Conservation (phyloP, 2,113 vertebrate genomes). For the Xiphias gladius region DNA sequence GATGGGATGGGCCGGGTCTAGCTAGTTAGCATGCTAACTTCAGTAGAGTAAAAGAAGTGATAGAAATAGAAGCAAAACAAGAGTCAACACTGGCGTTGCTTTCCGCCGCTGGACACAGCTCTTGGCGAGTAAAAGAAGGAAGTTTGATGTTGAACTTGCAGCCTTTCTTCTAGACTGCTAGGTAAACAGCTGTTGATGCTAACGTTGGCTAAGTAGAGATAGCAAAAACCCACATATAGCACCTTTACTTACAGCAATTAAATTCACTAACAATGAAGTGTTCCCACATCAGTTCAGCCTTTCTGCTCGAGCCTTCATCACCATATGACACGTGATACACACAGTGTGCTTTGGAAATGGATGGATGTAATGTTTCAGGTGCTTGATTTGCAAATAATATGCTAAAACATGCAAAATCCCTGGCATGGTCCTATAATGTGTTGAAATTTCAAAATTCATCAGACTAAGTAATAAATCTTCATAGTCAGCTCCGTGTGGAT, state of each 20-base stretch:
- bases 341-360: not conserved
- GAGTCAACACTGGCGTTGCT: no score
- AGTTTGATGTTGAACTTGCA: no score
- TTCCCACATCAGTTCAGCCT: not conserved
- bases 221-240: no score
- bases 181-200: no score
- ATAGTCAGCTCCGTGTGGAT: not conserved
- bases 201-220: no score
- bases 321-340: not conserved
- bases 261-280: conserved; percentile 4
- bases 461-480: not conserved
- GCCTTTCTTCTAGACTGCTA: no score
- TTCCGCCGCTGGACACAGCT: no score
- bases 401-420: not conserved
- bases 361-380: not conserved
- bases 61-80: no score
- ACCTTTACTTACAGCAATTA: not conserved
- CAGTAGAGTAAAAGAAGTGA: no score
- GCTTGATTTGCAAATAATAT: not conserved
- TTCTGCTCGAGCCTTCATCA: not conserved
- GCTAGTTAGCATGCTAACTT: no score
- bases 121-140: no score
- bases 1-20: no score
- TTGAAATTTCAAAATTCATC: not conserved
- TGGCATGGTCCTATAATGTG: not conserved